A percentile compares a stretch with the other conserved stretches of the same genome.
These are phyloP conservation scores for Cotesia congregata DNA, from an alignment of 2,888 invertebrate species.

Conservation along the genomic window DNA sequence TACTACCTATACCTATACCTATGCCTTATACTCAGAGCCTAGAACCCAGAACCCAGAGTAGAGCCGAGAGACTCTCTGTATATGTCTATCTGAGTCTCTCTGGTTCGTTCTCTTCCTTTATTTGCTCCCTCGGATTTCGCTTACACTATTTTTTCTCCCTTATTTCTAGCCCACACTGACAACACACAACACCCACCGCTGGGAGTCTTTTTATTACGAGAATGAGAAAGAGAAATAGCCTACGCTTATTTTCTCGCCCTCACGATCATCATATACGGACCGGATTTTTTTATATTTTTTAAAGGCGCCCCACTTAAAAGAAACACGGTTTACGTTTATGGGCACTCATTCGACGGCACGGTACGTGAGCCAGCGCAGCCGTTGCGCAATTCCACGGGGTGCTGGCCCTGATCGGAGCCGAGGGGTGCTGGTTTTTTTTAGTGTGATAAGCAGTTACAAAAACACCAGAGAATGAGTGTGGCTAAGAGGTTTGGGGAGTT, in stretches of 20 bases:
- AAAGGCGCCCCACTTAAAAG: constrained; percentile 68
- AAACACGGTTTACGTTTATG: constrained; percentile 71
- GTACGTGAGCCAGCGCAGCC: constrained; percentile 52
- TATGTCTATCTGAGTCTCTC: constrained; percentile 40
- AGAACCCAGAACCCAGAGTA: too few relatives aligned
- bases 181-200: constrained; percentile 19
- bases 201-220: constrained; percentile 15
- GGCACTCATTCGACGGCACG: constrained; percentile 66
- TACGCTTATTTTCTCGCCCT: constrained; percentile 46
- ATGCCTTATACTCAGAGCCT: constrained; percentile 45
- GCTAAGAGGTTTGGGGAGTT: constrained; percentile 30
- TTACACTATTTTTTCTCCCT: constrained; percentile 49
- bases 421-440: constrained; percentile 44
- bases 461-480: constrained; percentile 36
- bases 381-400: constrained; percentile 53
- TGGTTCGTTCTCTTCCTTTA: constrained; percentile 46
- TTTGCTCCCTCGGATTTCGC: constrained; percentile 47
- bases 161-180: constrained; percentile 33
- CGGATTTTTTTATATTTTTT: constrained; percentile 65
- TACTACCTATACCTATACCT: constrained; percentile 60
- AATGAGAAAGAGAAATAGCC: constrained; percentile 37
- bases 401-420: constrained; percentile 27
- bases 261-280: constrained; percentile 63
- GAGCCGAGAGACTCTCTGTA: too few relatives aligned
- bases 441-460: constrained; percentile 66